Base-by-base conservation (phyloP, 2,888 invertebrate species). In the Neocrepidodera transversa region DNA sequence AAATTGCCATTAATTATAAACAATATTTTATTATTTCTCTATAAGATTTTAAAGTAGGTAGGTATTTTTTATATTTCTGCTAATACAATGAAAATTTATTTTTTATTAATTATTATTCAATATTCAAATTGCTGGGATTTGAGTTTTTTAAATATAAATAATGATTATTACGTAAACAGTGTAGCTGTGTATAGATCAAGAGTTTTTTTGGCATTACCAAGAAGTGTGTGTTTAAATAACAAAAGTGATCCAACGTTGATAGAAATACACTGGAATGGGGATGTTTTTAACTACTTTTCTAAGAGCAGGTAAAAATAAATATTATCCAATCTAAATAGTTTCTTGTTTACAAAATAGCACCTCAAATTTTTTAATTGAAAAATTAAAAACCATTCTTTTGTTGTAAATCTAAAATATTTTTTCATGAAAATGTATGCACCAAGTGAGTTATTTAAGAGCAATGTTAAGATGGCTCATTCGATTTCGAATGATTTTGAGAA, bases 201-300 rank as follows among this genome's bases (percentile, higher is more conserved):
- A 30, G 81, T 77, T 4, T 82, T 79, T 70, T 63, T 82, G 11
- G 75, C 80, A 1, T 67, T 82, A 49, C 80, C 81, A 2, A 71
- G 80, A 66, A 72, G 68, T 58, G 65, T 71, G 5, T 77, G 76
- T 48, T 66, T 68, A 36, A 71, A 74, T 40, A 71, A 72, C 26
- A 32, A 67, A 20, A 72, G 70, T 8, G 57, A 66, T 58, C 75
- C 77, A 3, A 80, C 80, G 7, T 65, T 81, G 42, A 63, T 81
- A 5, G 80, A 81, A 68, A 75, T 75, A 1, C 71, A 75, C 3
- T 80, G 80, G 80, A 75, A 75, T 10, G 76, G 72, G 26, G 61
- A 66, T 35, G 52, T 61, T 26, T 55, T 56, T 14, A 43, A 43
- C 13, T 16, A 43, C 13, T 53, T 53, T 30, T 36, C 32, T 8